A percentile compares a stretch with the other conserved stretches of the same genome.
Evolutionary conservation across 2,797 vertebrate genomes (phyloP).

Genomic region (Adelosebastes latens): DNA sequence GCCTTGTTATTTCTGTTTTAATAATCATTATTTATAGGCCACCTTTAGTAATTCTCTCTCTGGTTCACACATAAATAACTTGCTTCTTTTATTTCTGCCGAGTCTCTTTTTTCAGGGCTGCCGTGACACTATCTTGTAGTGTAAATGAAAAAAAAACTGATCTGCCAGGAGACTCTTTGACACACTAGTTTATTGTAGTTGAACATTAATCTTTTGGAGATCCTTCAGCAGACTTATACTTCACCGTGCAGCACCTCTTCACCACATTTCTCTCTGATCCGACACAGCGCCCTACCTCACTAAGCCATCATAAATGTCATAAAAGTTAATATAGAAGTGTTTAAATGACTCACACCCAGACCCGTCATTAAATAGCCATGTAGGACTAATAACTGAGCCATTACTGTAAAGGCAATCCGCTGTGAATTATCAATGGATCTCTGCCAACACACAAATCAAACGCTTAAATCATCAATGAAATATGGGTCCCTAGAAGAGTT

Average conservation of each 20-base stretch:
- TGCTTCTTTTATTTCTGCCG: background rate
- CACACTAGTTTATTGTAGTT: slow-evolving; percentile 62
- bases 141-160: background rate
- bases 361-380: slow-evolving; percentile 51
- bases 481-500: background rate
- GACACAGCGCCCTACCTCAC: slow-evolving; percentile 20
- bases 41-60: background rate
- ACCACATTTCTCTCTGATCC: slow-evolving; percentile 19
- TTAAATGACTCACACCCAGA: slow-evolving; percentile 62
- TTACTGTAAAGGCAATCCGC: slow-evolving; percentile 43
- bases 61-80: background rate
- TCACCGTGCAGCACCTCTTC: background rate
- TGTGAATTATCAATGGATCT: slow-evolving; percentile 39
- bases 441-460: slow-evolving; percentile 43
- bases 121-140: background rate
- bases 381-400: slow-evolving; percentile 51
- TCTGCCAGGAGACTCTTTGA: slow-evolving; percentile 32
- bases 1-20: background rate
- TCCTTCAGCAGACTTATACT: slow-evolving; percentile 11
- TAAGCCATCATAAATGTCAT: slow-evolving; percentile 55
- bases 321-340: slow-evolving; percentile 59
- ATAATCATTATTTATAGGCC: background rate
- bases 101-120: background rate
- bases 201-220: slow-evolving; percentile 68
- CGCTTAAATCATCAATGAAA: slow-evolving; percentile 30